Percentiles rank a stretch among this genome's conserved stretches.
Conservation (phyloP, 2,113 vertebrate genomes). For the Bothrops jararaca region DNA sequence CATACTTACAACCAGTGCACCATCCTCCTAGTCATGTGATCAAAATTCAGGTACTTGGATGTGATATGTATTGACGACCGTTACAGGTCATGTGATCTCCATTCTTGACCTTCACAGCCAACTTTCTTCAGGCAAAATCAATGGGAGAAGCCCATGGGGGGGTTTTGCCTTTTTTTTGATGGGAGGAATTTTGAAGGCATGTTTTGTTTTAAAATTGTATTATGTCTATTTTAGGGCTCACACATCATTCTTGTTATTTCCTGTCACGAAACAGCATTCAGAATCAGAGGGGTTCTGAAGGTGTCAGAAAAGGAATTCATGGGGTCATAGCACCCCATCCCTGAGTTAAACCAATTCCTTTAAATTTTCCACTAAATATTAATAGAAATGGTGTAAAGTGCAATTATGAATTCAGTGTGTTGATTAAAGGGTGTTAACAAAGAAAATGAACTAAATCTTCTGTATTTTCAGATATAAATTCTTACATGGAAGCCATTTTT, state of each 20-base stretch:
- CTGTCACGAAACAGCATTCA: background rate
- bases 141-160: too few species aligned
- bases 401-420: background rate
- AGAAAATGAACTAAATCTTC: background rate
- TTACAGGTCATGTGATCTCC: too few species aligned
- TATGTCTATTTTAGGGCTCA: background rate
- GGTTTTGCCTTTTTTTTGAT: background rate
- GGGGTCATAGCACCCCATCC: background rate
- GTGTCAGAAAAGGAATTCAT: background rate
- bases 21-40: too few species aligned
- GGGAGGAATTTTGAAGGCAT: too few species aligned
- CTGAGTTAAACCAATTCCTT: background rate
- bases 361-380: background rate
- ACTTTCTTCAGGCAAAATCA: too few species aligned
- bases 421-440: background rate
- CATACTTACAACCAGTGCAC: too few species aligned
- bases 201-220: background rate
- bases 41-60: too few species aligned
- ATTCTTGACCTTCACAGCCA: too few species aligned
- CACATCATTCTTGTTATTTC: background rate
- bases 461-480: background rate
- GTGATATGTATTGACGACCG: too few species aligned
- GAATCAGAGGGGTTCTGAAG: background rate
- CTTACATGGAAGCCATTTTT: background rate
- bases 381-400: background rate